phyloP scores from a whole-genome alignment of 2,797 vertebrate genomes.

The Orestias chungarensis region DNA sequence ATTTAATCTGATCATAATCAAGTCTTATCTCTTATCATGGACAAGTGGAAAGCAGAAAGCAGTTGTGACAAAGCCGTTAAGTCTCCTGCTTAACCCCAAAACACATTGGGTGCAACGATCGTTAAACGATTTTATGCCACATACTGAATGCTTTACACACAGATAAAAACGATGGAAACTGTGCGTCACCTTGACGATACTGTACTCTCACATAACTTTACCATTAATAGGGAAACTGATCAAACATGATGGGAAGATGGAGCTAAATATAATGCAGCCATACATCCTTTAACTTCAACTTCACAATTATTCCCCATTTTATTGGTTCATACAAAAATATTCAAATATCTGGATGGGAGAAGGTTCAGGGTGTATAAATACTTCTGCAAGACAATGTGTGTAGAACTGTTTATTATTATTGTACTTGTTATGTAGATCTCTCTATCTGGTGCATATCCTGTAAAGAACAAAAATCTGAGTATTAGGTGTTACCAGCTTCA shows the following conservation, averaged over 20 bases:
- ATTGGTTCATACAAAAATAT: neutral
- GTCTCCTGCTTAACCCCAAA: neutral
- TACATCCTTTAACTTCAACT: neutral
- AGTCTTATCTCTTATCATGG: no score
- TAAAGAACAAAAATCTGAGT: conserved; percentile 60
- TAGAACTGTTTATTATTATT: conserved; percentile 70
- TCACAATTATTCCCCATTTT: neutral
- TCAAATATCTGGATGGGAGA: neutral
- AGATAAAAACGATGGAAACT: neutral
- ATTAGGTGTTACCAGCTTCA: conserved; percentile 63
- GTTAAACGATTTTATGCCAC: neutral
- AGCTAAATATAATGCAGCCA: neutral
- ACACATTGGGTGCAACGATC: neutral
- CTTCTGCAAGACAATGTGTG: conserved; percentile 33
- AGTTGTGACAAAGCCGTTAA: neutral
- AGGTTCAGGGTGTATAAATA: neutral
- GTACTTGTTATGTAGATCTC: conserved; percentile 77
- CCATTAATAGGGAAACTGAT: neutral
- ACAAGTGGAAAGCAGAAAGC: neutral
- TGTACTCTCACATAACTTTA: neutral
- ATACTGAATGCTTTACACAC: neutral
- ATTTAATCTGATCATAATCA: neutral
- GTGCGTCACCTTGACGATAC: neutral
- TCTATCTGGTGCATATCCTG: conserved; percentile 68
- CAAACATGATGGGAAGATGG: neutral